Evolutionary conservation across 2,888 invertebrate species (phyloP), one percentile per base, ranked within the genome.

Genomic region (Heliconius cydno): DNA sequence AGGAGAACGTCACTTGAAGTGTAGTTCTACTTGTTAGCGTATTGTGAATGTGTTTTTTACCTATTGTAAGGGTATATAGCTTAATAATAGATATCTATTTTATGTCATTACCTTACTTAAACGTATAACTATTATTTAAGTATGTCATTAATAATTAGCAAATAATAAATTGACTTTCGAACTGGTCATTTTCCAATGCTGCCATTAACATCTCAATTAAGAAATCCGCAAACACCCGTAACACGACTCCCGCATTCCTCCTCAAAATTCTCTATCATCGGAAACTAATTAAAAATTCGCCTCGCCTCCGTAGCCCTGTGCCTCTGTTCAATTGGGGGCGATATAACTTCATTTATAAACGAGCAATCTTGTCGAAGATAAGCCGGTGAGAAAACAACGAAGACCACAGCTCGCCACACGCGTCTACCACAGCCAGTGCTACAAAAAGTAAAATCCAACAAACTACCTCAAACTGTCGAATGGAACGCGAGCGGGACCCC

Each of bases 1-100:
- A 98, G 0, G 96, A 97, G 77, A 97, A 98, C 88, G 95, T 98
- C 80, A 97, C 97, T 86, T 99, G 99, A 90, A 98, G 97, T 77
- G 96, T 98, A 76, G 96, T 98, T 88, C 98, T 34, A 34, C 34
- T 34, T 6, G 34, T 0, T 6, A 34, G 0, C 6, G 34, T 34
- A 0, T 34, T 30, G 30, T 30, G 6, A 30, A 30, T 0, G 4
- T 98, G 72, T 95, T 99, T 74, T 96, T 97, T 81, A 96, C 96
- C 68, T 88, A 95, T 86, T 90, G 79, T 91, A 86, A 87, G 25
- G 34, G 34, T 6, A 34, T 10, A 38, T 38, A 10, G 10, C 38
- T 38, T 34, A n/a, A 41, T 34, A 10, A 2, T 67, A 57, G 1
- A 2, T n/a, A 9, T 57, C 5, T 15, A 52, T 52, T 13, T n/a